Percentiles rank a stretch among this genome's conserved stretches.
These are phyloP conservation scores for Tipula vernalis DNA, from an alignment of 2,888 invertebrate species.

Conservation along the genomic window DNA sequence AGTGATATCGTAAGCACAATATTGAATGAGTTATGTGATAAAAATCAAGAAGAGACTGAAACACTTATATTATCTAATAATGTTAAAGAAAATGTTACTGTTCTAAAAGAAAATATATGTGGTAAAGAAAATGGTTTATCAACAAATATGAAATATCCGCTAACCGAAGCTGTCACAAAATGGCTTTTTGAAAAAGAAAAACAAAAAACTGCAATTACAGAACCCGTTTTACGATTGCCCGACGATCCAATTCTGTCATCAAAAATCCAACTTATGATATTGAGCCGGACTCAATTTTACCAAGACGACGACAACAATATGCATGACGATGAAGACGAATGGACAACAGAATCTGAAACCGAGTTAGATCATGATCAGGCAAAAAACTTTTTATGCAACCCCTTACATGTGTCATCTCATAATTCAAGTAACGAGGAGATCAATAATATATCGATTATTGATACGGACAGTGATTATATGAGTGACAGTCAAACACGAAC, in stretches of 20 bases:
- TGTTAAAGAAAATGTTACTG: background rate
- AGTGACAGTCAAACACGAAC: conserved; percentile 15
- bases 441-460: conserved; percentile 10
- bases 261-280: background rate
- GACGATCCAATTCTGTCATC: conserved; percentile 14
- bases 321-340: conserved; percentile 15
- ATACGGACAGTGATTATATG: conserved; percentile 16
- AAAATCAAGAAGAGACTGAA: background rate
- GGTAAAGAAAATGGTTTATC: background rate
- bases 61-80: background rate
- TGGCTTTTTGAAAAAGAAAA: conserved; percentile 39
- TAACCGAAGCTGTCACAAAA: conserved; percentile 45
- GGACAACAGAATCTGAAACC: background rate
- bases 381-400: conserved; percentile 44
- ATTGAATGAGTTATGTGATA: background rate
- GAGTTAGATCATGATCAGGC: conserved; percentile 23
- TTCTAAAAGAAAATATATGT: background rate
- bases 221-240: conserved; percentile 20
- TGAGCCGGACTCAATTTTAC: background rate
- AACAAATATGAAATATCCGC: conserved; percentile 30
- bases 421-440: conserved; percentile 21
- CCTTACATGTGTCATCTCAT: conserved; percentile 41
- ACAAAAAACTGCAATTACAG: conserved; percentile 30
- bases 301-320: conserved; percentile 14
- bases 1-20: background rate